A percentile compares a stretch with the other conserved stretches of the same genome.
Evolutionary conservation across 2,888 invertebrate species (phyloP).

Genomic region (Aphrophora alni): DNA sequence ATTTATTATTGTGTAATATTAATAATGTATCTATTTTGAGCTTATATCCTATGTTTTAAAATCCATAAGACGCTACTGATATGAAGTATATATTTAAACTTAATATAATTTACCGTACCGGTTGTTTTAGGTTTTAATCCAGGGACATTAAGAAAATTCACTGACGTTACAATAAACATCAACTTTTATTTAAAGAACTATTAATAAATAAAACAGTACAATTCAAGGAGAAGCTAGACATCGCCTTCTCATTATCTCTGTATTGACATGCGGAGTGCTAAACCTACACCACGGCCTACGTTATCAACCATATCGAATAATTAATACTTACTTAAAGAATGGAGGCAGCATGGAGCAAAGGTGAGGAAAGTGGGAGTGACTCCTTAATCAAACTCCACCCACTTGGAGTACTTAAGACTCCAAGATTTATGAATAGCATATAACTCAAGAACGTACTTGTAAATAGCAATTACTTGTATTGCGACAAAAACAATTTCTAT

Average conservation of each 20-base stretch:
- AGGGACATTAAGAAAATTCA: no score
- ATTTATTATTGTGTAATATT: no score
- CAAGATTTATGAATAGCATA: neutral
- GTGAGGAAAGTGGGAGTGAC: constrained; percentile 4
- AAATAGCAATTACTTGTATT: neutral
- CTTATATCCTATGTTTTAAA: no score
- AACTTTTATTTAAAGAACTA: no score
- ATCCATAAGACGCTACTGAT: no score
- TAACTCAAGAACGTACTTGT: neutral
- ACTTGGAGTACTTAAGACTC: neutral
- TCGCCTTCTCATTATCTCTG: neutral
- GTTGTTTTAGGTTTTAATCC: no score
- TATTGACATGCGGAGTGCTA: neutral
- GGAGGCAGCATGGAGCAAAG: neutral
- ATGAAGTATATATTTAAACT: no score
- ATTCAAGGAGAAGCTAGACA: neutral
- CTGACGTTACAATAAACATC: no score
- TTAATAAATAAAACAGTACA: no score
- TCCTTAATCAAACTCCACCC: constrained; percentile 6
- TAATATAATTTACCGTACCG: no score
- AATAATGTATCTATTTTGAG: no score
- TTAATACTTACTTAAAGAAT: constrained; percentile 5
- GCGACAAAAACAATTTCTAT: neutral
- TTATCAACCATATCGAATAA: neutral
- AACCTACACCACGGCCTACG: neutral